These are phyloP conservation scores for Heptranchias perlo DNA, from an alignment of 2,113 vertebrate genomes.

Conservation along the genomic window DNA sequence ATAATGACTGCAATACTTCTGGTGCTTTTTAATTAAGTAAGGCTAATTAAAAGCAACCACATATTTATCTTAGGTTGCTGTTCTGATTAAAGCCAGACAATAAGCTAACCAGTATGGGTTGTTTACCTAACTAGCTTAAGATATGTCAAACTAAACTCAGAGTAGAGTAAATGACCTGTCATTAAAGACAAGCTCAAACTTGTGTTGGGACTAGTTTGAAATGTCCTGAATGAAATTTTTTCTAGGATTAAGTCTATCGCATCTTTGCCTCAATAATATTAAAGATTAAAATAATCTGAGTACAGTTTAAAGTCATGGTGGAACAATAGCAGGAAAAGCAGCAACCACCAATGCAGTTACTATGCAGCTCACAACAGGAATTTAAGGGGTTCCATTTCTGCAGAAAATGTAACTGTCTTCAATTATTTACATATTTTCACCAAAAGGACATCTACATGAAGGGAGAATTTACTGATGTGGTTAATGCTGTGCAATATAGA, in stretches of 20 bases:
- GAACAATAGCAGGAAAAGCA: neutral
- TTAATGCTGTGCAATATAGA: neutral
- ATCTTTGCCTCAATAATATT: neutral
- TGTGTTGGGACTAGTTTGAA: neutral
- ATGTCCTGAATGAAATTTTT: neutral
- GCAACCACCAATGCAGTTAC: neutral
- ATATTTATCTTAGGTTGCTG: slow-evolving; percentile 48
- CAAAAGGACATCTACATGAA: neutral
- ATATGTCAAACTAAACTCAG: slow-evolving; percentile 15
- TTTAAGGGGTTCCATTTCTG: neutral
- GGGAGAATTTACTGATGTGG: neutral
- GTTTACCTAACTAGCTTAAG: slow-evolving; percentile 3
- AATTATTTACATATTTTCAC: neutral
- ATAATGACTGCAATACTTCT: slow-evolving; percentile 85
- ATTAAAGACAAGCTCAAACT: neutral
- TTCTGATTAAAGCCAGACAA: slow-evolving; percentile 17
- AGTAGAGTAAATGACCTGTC: neutral
- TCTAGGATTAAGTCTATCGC: neutral
- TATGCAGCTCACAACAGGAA: neutral
- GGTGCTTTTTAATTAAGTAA: slow-evolving; percentile 89
- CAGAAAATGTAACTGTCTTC: neutral
- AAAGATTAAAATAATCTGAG: neutral
- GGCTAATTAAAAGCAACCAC: slow-evolving; percentile 88
- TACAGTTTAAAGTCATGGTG: neutral
- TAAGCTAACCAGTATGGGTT: slow-evolving; percentile 9